Base-by-base conservation (phyloP, 2,888 invertebrate genomes). In the Blera fallax region DNA sequence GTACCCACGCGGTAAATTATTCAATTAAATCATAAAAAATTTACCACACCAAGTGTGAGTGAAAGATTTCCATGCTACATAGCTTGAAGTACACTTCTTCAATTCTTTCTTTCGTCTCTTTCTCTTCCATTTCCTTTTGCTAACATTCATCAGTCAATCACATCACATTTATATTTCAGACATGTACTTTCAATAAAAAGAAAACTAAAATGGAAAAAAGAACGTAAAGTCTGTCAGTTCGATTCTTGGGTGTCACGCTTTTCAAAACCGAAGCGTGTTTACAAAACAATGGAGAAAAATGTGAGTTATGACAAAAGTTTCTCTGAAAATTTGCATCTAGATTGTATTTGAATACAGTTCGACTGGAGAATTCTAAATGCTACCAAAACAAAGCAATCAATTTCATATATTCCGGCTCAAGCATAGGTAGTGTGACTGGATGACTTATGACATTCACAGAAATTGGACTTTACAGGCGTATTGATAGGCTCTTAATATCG, bases 1-100 rank as follows among this genome's bases (percentile, higher is more conserved):
- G 24, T 43, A 54, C 54, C 54, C 64, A 74, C 64, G 64, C 64
- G 29, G 43, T 24, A 34, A 34, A 74, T 74, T 74, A 74, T 74
- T 65, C 64, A 74, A 74, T 74, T 74, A 74, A 74, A 45, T 43
- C 32, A 32, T 21, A 24, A 50, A 45, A 48, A 21, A 37, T 50
- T 50, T 8, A 65, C 5, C 64, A 11, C 18, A 64, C 40, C 60
- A 62, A 62, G 62, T 27, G 45, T 11, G 45, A 62, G 45, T 10
- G 27, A 24, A 62, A 62, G 37, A 62, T 62, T 29, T 60, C 24
- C 40, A 43, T 37, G 40, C 10, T 11, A 5, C 27, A 8, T 48
- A 18, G 18, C 10, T 18, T 10, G 3, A 48, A 48, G 21, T 14
- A 14, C 14, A 40, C 40, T 48, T 18, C 2, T 4, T 14, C 18